phyloP scores from a whole-genome alignment of 2,888 invertebrate genomes.

The Philonicus albiceps region DNA sequence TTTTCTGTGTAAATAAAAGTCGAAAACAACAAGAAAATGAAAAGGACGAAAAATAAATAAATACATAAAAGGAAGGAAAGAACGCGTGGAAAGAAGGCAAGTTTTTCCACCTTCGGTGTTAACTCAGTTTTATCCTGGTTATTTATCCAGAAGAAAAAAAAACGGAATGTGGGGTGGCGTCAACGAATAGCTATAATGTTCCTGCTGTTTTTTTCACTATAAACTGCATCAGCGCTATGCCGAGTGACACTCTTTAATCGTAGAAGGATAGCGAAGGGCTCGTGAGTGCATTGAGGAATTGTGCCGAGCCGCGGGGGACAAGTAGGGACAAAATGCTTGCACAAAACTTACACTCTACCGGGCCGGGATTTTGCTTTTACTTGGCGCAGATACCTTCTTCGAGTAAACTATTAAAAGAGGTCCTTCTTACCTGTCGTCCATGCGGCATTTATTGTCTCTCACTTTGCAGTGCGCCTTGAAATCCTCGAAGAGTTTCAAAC shows the following conservation, averaged over 20 bases:
- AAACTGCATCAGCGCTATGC: slow-evolving; percentile 7
- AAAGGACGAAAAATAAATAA: neutral
- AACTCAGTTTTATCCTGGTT: slow-evolving; percentile 1
- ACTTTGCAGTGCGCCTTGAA: slow-evolving; percentile 89
- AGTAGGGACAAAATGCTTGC: neutral
- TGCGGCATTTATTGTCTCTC: slow-evolving; percentile 84
- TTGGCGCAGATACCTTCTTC: neutral
- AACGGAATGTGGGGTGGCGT: neutral
- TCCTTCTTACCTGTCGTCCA: slow-evolving; percentile 81
- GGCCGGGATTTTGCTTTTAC: neutral
- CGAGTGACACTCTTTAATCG: neutral
- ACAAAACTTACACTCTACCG: neutral
- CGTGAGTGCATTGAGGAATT: neutral
- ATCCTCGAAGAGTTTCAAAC: slow-evolving; percentile 82
- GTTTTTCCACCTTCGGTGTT: slow-evolving; percentile 26
- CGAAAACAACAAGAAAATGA: neutral
- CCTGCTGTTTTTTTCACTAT: neutral
- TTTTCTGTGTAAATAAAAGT: slow-evolving; percentile 10
- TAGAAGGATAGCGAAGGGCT: neutral
- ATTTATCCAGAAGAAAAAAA: neutral
- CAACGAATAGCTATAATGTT: neutral
- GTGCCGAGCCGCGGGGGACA: neutral
- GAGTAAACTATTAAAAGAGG: neutral
- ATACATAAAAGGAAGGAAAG: neutral
- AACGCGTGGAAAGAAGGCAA: neutral